Evolutionary conservation across 2,113 vertebrate species (phyloP), one percentile per base, ranked within the genome.

Genomic region (Leiothrix lutea): DNA sequence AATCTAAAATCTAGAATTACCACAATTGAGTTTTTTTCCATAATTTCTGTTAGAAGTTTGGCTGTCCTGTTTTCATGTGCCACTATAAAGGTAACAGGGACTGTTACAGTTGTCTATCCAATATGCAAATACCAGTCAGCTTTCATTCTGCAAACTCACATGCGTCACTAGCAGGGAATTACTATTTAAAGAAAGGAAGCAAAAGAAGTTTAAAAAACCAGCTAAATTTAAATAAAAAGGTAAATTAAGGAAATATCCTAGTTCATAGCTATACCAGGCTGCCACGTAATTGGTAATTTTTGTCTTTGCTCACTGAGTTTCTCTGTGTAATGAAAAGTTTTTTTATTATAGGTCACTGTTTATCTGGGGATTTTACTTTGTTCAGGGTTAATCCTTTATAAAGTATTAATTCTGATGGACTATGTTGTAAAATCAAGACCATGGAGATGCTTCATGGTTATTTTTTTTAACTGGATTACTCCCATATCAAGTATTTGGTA

Each of bases 391-490:
- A 97, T 97, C 87, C 78, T 95, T 96, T 97, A 90, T 95, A 72
- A 51, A 72, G 86, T 97, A 97, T 97, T 97, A 97, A 97, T 97
- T 97, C 95, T 90, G 84, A 58, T 97, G 91, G 92, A 77, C 94
- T 97, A 36, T 92, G 57, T 70, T 94, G 38, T 91, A 95, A 91
- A 97, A 95, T 96, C 61, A 86, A 92, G 94, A 97, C 73, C 84
- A 79, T 6, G 25, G 95, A 96, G 85, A 93, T 96, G 82, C 70
- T 92, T 85, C 61, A 28, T 40, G 44, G 86, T 97, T 96, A 79
- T 94, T 96, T 97, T 97, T 95, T 97, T 91, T 14, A 97, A 97
- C 92, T 91, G 89, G 97, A 98, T 98, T 97, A 96, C 44, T 89
- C 54, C 61, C 26, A 4, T 97, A 96, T 98, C 94, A 95, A 94